Evolutionary conservation across 2,888 invertebrate species (phyloP).

Genomic region (Lamproptera curius): DNA sequence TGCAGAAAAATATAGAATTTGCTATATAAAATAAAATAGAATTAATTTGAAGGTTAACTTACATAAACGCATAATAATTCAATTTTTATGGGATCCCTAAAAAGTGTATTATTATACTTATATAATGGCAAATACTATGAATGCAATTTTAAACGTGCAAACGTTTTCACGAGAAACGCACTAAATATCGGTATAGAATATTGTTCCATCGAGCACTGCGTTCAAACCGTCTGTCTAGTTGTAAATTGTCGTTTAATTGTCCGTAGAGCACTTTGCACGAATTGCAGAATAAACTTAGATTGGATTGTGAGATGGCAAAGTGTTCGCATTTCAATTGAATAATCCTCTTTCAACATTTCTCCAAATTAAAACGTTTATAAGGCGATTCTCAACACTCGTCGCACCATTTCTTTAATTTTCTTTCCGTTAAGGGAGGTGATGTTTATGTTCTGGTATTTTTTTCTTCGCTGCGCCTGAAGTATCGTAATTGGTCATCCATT

Average conservation of each 20-base stretch:
- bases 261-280: neutral
- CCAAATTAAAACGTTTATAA: constrained; percentile 6
- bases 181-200: too few species aligned
- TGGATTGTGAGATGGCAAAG: neutral
- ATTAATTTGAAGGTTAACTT: too few species aligned
- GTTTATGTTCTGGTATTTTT: constrained; percentile 4
- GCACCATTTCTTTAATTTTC: neutral
- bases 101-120: too few species aligned
- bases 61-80: too few species aligned
- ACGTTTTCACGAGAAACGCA: too few species aligned
- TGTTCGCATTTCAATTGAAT: neutral
- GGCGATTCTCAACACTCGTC: neutral
- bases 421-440: constrained; percentile 13
- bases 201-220: too few species aligned
- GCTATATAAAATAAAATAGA: too few species aligned
- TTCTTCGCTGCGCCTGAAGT: constrained; percentile 8
- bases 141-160: too few species aligned
- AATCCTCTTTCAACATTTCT: neutral
- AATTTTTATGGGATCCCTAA: too few species aligned
- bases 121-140: too few species aligned
- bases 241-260: neutral
- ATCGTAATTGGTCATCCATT: constrained; percentile 17
- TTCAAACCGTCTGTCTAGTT: too few species aligned
- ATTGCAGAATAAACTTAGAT: neutral
- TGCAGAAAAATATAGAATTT: too few species aligned